These are phyloP conservation scores for Subanguina moxae DNA, from an alignment of 1,140 invertebrate species.

Conservation along the genomic window DNA sequence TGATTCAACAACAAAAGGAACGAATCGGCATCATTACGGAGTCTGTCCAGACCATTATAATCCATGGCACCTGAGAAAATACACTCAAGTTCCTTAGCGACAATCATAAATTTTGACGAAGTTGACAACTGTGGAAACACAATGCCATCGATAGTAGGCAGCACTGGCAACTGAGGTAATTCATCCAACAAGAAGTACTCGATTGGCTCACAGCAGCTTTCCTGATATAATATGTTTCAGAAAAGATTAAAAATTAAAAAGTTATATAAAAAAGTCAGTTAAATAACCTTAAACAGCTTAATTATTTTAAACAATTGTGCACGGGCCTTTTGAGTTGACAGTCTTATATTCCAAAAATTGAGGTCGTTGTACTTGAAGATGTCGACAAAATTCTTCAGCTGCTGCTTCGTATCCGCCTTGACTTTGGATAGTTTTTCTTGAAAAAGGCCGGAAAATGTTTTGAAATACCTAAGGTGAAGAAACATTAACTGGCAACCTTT, in stretches of 20 bases:
- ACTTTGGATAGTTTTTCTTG: constrained; percentile 67
- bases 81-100: too few species aligned
- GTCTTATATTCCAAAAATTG: constrained; percentile 86
- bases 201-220: constrained; percentile 11
- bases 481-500: too few species aligned
- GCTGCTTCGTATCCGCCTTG: constrained; percentile 69
- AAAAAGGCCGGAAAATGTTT: constrained; percentile 72
- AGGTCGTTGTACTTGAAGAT: constrained; percentile 92
- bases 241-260: not conserved
- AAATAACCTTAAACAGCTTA: constrained; percentile 54
- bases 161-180: not conserved
- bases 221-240: too few species aligned
- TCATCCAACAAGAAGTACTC: constrained; percentile 9
- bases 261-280: not conserved
- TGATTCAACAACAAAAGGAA: too few species aligned
- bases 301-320: constrained; percentile 53
- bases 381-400: constrained; percentile 80
- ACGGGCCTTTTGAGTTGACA: constrained; percentile 59
- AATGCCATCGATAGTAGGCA: not conserved
- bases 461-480: constrained; percentile 79
- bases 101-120: not conserved
- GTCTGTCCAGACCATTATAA: not conserved
- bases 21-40: not conserved
- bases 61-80: too few species aligned
- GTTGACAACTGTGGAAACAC: not conserved